These are phyloP conservation scores for Clitarchus hookeri DNA, from an alignment of 2,888 invertebrate species.

Conservation along the genomic window DNA sequence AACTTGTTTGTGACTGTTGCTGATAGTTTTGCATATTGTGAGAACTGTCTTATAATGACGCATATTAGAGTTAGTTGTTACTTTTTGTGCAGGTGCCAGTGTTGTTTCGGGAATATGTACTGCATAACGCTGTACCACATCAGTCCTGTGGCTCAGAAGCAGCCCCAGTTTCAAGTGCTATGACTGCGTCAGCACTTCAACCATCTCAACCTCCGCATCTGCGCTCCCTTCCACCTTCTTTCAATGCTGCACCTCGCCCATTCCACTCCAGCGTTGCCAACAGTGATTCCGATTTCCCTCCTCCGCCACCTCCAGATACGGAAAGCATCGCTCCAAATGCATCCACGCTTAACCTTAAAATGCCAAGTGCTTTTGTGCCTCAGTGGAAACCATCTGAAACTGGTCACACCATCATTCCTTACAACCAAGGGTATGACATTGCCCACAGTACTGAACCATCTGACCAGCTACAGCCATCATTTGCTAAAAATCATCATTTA, in stretches of 20 bases:
- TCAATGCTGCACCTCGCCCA: slow-evolving; percentile 33
- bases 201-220: slow-evolving; percentile 34
- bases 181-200: slow-evolving; percentile 28
- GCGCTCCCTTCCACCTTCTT: slow-evolving; percentile 28
- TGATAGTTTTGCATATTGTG: no score
- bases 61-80: neutral
- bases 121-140: neutral
- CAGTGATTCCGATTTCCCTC: slow-evolving; percentile 34
- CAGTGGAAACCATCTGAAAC: neutral
- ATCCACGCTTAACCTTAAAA: slow-evolving; percentile 30
- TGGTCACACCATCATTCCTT: neutral
- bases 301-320: neutral
- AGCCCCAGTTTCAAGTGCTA: neutral
- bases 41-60: no score
- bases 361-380: slow-evolving; percentile 36
- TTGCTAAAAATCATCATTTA: neutral
- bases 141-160: neutral
- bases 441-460: neutral
- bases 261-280: slow-evolving; percentile 29
- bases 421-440: neutral
- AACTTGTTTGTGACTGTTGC: no score
- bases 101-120: slow-evolving; percentile 20
- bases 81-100: slow-evolving; percentile 30
- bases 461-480: neutral
- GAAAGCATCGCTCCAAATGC: neutral